Conservation (phyloP, 2,113 vertebrate genomes). For the Phycodurus eques region DNA sequence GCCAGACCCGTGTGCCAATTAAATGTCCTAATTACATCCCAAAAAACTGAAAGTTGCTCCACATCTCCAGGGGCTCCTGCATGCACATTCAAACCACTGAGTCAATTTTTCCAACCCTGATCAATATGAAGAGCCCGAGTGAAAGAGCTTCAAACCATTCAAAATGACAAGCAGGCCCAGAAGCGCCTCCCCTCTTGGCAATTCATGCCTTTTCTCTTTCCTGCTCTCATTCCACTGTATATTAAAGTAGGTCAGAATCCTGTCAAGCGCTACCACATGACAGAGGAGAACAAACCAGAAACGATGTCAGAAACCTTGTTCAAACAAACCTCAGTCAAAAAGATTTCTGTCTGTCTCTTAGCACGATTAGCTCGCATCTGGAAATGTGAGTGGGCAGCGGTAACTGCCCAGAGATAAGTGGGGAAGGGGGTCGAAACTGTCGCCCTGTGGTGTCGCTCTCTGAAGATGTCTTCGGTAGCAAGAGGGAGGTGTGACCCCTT, state of each 20-base stretch:
- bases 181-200: slow-evolving; percentile 40
- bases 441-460: neutral
- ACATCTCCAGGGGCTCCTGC: neutral
- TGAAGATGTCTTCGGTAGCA: neutral
- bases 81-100: neutral
- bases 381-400: neutral
- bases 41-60: slow-evolving; percentile 21
- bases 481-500: neutral
- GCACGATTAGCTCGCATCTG: neutral
- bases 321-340: neutral
- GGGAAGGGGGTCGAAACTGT: neutral
- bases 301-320: slow-evolving; percentile 20
- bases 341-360: neutral
- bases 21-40: slow-evolving; percentile 33
- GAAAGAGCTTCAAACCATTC: slow-evolving; percentile 19
- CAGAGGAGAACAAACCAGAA: slow-evolving; percentile 31
- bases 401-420: slow-evolving; percentile 1
- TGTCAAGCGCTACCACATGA: slow-evolving; percentile 46
- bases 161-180: slow-evolving; percentile 8
- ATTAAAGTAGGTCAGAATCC: slow-evolving; percentile 65
- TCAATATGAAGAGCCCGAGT: slow-evolving; percentile 22
- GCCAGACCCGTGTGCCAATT: slow-evolving; percentile 30
- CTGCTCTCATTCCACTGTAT: slow-evolving; percentile 43
- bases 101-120: slow-evolving; percentile 13
- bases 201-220: slow-evolving; percentile 56